Base-by-base conservation (phyloP, 2,113 vertebrate genomes). In the Pipa parva region DNA sequence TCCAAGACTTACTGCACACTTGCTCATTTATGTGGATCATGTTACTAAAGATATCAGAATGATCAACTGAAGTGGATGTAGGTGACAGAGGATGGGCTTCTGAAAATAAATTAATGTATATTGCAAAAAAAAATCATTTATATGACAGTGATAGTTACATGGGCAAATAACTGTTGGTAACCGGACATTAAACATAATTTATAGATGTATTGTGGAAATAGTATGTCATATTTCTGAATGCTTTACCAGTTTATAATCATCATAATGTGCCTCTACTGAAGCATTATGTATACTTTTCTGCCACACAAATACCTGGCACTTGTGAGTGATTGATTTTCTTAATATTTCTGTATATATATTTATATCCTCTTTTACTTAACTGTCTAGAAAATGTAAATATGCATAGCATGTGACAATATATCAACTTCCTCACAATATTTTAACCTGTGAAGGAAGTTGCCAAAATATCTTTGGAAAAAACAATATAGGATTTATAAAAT, bases 361-460 rank as follows among this genome's bases (percentile, higher is more conserved):
- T 29, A 31, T 65, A 46, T 63, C 22, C 20, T 48, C 51, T 56
- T 45, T 65, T 65, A 56, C 37, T 8, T 27, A 9, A 7, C 15
- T 68, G 39, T 58, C 36, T 50, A 22, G 46, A 60, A 15, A 39
- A 12, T 60, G 65, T 68, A 68, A 17, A 60, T 68, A 60, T 59
- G n/a, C n/a, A 31, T 68, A 59, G 63, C 33, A 21, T 56, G 25
- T 45, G 15, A 45, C 31, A 46, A 48, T 25, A 59, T 59, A 21
- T 17, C 18, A 18, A 36, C 66, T 36, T 61, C 58, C 48, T 61
- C 27, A 27, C 66, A 70, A 60, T 61, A 70, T 70, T 61, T 70
- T 70, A 61, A 70, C 20, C 56, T 52, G 65, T 46, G 48, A 54
- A 42, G 66, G 57, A 39, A 70, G 66, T 45, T 54, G 58, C 49